A percentile compares a stretch with the other conserved stretches of the same genome.
Evolutionary conservation across 2,113 vertebrate genomes (phyloP).

Genomic region (Tapirus terrestris): DNA sequence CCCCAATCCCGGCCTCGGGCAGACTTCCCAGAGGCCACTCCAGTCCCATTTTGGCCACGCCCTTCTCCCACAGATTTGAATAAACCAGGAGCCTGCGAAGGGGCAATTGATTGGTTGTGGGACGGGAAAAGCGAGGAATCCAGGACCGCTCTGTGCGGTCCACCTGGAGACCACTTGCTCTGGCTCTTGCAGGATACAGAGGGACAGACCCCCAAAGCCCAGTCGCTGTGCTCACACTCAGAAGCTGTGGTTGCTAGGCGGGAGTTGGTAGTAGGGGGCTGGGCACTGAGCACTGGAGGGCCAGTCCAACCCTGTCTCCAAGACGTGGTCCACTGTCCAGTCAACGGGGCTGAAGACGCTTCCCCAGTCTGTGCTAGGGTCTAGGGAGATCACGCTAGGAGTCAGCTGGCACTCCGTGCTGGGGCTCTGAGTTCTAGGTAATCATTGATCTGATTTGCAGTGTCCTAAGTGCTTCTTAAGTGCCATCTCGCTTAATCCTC

Average conservation of each 20-base stretch:
- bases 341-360: neutral
- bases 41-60: neutral
- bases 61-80: neutral
- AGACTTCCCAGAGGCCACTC: neutral
- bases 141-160: neutral
- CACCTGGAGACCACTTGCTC: neutral
- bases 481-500: neutral
- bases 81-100: neutral
- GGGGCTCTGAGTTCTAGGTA: neutral
- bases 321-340: neutral
- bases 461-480: neutral
- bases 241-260: neutral
- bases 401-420: neutral
- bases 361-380: neutral
- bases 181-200: neutral
- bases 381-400: neutral
- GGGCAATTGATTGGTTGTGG: neutral
- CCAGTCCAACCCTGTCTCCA: neutral
- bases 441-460: neutral
- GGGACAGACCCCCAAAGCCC: neutral
- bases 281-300: neutral
- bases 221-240: rapidly evolving
- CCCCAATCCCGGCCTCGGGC: too few species aligned
- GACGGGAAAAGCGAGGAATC: neutral
- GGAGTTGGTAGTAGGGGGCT: neutral